Percentiles rank a stretch among this genome's conserved stretches.
Conservation (phyloP, 2,113 vertebrate species). For the Passer domesticus region DNA sequence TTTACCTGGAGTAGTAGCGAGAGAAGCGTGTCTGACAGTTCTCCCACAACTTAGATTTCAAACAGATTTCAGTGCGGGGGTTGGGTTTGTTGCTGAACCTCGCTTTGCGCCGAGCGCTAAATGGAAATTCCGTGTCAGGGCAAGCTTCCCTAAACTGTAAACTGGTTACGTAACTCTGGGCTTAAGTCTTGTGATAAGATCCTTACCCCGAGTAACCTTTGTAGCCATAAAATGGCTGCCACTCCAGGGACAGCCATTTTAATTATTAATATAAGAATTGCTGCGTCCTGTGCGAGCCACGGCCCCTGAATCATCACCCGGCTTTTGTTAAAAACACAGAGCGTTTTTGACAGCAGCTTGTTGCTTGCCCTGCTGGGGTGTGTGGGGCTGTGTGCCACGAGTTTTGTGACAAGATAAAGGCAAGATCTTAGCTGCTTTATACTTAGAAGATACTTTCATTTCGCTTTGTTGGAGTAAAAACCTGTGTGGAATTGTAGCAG, state of each 20-base stretch:
- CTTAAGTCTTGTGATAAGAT: neutral
- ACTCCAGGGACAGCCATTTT: neutral
- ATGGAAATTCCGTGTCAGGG: fast-evolving
- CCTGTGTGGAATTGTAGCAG: fast-evolving
- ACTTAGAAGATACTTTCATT: fast-evolving
- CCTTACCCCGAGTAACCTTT: neutral
- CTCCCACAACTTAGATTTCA: fast-evolving
- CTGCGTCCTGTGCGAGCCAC: fast-evolving
- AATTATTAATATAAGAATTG: neutral
- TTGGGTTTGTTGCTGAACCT: fast-evolving
- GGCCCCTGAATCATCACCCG: fast-evolving
- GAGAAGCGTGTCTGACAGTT: fast-evolving
- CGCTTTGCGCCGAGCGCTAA: fast-evolving
- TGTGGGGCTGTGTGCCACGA: fast-evolving
- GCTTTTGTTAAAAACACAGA: neutral
- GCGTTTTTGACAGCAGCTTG: neutral
- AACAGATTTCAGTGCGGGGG: neutral
- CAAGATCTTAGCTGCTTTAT: neutral
- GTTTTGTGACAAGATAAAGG: fast-evolving
- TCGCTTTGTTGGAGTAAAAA: fast-evolving
- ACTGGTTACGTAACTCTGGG: neutral
- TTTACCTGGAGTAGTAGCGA: fast-evolving
- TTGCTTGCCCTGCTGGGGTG: fast-evolving
- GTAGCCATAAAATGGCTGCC: constrained; percentile 1
- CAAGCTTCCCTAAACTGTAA: neutral